phyloP scores from a whole-genome alignment of 2,797 vertebrate species.

The Galaxias olidus region DNA sequence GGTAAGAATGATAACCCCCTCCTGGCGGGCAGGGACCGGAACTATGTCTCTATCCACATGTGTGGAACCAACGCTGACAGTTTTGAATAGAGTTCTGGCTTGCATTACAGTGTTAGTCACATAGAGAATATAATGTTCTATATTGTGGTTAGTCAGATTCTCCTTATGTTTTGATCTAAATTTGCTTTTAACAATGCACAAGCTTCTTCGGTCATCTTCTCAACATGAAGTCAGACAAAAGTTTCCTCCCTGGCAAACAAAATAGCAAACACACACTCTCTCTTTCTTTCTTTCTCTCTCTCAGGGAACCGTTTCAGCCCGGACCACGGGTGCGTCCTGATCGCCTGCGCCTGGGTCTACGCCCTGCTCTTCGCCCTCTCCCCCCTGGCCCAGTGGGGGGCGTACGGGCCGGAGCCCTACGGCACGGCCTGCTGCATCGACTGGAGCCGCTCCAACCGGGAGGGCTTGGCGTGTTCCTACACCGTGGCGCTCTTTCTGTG shows the following conservation, averaged over 20 bases:
- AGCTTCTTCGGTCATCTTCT: no score
- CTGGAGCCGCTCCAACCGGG: slow-evolving; percentile 54
- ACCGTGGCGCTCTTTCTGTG: slow-evolving; percentile 57
- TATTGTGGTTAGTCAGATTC: no score
- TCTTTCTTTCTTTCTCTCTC: background rate
- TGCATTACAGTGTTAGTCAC: no score
- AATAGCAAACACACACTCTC: background rate
- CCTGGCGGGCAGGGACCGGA: background rate
- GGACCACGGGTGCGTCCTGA: slow-evolving; percentile 55
- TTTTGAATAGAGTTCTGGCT: no score
- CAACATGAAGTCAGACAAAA: no score
- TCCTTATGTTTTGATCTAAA: background rate
- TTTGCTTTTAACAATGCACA: background rate
- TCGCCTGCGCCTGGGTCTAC: slow-evolving; percentile 60
- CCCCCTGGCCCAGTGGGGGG: slow-evolving; percentile 64
- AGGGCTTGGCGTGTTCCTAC: slow-evolving; percentile 54
- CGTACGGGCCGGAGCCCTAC: slow-evolving; percentile 63
- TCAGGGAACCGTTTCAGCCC: slow-evolving; percentile 66
- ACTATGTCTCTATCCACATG: background rate
- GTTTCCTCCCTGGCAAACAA: background rate
- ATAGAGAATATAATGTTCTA: no score
- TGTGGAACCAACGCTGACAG: no score
- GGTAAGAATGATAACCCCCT: slow-evolving; percentile 45
- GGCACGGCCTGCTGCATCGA: slow-evolving; percentile 73
- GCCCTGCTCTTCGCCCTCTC: slow-evolving; percentile 65